These are phyloP conservation scores for Atlantisia rogersi DNA, from an alignment of 2,113 vertebrate species.

Conservation along the genomic window DNA sequence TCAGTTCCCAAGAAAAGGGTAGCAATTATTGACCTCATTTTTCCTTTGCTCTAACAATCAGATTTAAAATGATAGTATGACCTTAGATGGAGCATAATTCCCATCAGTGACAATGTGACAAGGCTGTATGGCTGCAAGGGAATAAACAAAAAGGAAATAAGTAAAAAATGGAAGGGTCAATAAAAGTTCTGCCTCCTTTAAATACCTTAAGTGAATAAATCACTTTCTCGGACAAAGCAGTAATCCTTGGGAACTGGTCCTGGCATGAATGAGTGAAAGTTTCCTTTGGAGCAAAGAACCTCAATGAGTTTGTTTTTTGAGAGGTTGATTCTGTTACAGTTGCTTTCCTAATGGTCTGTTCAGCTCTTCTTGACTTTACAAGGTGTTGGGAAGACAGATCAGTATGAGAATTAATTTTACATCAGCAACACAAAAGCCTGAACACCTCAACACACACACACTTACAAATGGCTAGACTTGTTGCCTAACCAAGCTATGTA, in stretches of 20 bases:
- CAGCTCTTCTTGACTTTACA: neutral
- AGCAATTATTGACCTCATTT: constrained; percentile 31
- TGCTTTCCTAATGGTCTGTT: neutral
- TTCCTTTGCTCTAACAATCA: neutral
- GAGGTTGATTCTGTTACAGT: neutral
- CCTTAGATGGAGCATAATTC: neutral
- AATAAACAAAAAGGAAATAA: neutral
- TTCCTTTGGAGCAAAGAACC: neutral
- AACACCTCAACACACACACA: neutral
- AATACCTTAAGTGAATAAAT: neutral
- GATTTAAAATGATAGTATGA: constrained; percentile 2
- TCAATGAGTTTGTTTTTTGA: neutral
- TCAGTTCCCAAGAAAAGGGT: constrained; percentile 26
- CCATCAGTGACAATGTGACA: neutral
- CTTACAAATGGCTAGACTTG: neutral
- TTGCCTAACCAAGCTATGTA: neutral
- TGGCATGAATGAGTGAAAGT: neutral
- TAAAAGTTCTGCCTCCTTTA: neutral
- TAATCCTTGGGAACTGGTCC: neutral
- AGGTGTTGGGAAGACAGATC: neutral
- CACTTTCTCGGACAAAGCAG: neutral
- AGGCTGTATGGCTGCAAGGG: neutral
- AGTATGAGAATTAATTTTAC: neutral
- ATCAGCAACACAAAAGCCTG: neutral
- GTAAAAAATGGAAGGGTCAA: neutral